A percentile compares a stretch with the other conserved stretches of the same genome.
phyloP scores from a whole-genome alignment of 2,113 vertebrate species.

The Tauraco erythrolophus region DNA sequence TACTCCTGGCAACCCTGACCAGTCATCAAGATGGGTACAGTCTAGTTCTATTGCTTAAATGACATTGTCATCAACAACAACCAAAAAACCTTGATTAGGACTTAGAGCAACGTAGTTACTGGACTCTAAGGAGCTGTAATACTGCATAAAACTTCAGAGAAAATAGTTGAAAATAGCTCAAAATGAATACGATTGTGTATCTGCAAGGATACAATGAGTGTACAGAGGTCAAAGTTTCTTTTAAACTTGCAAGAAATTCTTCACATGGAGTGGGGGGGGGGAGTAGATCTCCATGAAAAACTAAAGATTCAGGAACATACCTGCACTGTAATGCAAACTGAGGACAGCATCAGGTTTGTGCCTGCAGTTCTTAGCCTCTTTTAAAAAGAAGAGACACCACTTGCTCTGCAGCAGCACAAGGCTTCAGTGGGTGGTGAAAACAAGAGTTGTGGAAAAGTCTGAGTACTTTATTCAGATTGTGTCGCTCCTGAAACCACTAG shows the following conservation, averaged over 20 bases:
- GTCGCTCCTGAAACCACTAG: neutral
- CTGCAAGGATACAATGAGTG: too few relatives aligned
- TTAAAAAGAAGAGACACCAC: neutral
- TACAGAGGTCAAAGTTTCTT: accelerated
- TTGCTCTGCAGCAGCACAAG: neutral
- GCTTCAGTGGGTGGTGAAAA: neutral
- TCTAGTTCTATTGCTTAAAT: neutral
- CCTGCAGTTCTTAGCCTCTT: neutral
- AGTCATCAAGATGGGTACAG: neutral
- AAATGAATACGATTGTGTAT: neutral
- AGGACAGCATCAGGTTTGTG: neutral
- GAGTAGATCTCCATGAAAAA: neutral
- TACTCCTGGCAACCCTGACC: neutral
- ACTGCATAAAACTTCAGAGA: neutral
- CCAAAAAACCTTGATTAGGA: neutral
- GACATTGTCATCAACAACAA: neutral
- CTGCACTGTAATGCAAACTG: too few relatives aligned
- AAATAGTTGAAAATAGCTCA: neutral
- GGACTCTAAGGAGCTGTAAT: neutral
- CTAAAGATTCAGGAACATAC: neutral
- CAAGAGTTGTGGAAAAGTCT: neutral
- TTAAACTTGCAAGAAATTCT: neutral
- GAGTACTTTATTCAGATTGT: neutral
- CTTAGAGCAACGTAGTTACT: neutral
- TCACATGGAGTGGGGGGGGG: accelerated